A percentile compares a stretch with the other conserved stretches of the same genome.
These are phyloP conservation scores for Mormyrus iriodes DNA, from an alignment of 2,113 vertebrate species.

Conservation along the genomic window DNA sequence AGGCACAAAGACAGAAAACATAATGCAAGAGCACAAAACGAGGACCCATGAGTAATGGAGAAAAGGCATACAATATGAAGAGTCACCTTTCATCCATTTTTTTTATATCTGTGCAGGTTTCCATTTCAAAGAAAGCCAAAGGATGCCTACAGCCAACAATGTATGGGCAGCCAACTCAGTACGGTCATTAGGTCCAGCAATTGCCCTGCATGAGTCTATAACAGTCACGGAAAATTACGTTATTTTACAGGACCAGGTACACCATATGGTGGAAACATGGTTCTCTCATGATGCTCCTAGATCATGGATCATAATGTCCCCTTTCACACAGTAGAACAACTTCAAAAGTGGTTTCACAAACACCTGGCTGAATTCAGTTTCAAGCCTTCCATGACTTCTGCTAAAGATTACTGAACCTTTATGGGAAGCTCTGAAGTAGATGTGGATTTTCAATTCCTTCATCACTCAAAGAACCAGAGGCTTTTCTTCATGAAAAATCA, in stretches of 20 bases:
- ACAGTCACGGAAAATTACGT: neutral
- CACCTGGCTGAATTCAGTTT: neutral
- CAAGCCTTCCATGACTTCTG: neutral
- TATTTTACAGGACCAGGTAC: neutral
- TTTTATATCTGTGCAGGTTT: neutral
- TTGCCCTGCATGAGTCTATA: neutral
- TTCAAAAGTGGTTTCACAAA: neutral
- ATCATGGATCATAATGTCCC: neutral
- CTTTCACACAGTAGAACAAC: neutral
- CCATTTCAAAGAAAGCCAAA: neutral
- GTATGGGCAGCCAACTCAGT: neutral
- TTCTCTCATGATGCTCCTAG: neutral
- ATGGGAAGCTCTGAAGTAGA: neutral
- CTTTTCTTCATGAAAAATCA: neutral
- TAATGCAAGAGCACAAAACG: neutral
- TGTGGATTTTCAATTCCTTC: neutral
- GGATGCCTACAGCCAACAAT: neutral
- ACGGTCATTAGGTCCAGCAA: neutral
- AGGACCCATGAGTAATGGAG: neutral
- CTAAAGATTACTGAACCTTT: neutral
- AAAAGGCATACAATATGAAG: neutral
- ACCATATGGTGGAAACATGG: neutral
- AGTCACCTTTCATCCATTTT: neutral
- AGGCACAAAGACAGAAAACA: neutral
- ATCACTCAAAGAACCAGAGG: neutral